Evolutionary conservation across 1,140 invertebrate species (phyloP).

Genomic region (Trachymyrmex septentrionalis): DNA sequence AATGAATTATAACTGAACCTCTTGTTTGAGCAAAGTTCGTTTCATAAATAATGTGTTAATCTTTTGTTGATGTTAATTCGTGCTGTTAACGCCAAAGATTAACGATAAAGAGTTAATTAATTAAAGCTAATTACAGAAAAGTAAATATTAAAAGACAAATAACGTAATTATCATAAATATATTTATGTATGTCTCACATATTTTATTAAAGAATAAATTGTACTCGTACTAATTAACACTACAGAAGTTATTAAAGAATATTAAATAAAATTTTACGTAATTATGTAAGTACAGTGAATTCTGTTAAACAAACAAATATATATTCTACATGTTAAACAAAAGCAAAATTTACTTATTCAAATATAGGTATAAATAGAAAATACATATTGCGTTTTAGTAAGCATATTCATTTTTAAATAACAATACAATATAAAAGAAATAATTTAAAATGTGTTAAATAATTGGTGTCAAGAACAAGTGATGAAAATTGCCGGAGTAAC

Average conservation of each 20-base stretch:
- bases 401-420: background rate
- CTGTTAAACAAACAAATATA: background rate
- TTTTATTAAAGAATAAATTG: background rate
- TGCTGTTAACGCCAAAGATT: background rate
- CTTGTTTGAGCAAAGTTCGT: background rate
- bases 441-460: conserved; percentile 64
- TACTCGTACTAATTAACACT: background rate
- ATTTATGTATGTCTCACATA: background rate
- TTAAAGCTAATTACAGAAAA: background rate
- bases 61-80: background rate
- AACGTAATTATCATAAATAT: background rate
- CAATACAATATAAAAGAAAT: background rate
- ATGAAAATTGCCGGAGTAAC: conserved; percentile 60
- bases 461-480: conserved; percentile 67
- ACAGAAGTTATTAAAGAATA: background rate
- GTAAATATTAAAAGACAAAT: conserved; percentile 1
- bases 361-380: background rate
- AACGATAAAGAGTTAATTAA: conserved; percentile 10
- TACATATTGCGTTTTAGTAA: background rate
- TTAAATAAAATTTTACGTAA: background rate
- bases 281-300: background rate
- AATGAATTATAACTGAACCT: conserved; percentile 36
- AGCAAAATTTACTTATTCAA: background rate
- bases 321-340: background rate
- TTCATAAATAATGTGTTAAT: conserved; percentile 7